Evolutionary conservation across 2,797 vertebrate genomes (phyloP).

Genomic region (Stomatorhinus walkeri): DNA sequence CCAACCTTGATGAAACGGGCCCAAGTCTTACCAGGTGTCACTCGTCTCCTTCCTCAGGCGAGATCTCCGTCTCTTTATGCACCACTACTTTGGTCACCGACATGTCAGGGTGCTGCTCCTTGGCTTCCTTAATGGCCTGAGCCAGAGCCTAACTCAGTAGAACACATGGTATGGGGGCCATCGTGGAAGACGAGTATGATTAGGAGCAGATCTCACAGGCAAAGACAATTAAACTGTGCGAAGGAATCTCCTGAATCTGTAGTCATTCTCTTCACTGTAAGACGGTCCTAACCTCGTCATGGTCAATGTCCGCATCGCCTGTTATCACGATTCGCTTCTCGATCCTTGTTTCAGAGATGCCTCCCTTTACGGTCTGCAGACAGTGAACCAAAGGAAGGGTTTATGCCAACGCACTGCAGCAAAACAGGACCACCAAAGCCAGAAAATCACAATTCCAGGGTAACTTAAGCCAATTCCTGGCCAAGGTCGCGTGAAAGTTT

Average conservation of each 20-base stretch:
- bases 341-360: slow-evolving; percentile 89
- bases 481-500: background rate
- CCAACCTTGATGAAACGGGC: background rate
- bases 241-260: background rate
- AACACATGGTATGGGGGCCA: slow-evolving; percentile 46
- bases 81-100: slow-evolving; percentile 99
- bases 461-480: background rate
- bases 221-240: background rate
- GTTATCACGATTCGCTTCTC: slow-evolving; percentile 97
- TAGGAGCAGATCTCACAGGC: background rate
- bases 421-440: background rate
- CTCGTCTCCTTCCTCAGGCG: slow-evolving; percentile 90
- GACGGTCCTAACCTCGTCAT: slow-evolving; percentile 75
- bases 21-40: slow-evolving; percentile 69
- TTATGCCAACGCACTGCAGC: background rate
- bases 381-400: slow-evolving; percentile 4
- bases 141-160: slow-evolving; percentile 92
- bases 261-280: background rate
- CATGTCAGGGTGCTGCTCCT: slow-evolving; percentile 99
- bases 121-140: slow-evolving; percentile 99
- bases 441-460: background rate
- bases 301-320: slow-evolving; percentile 88
- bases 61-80: slow-evolving; percentile 99
- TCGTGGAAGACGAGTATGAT: background rate
- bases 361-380: slow-evolving; percentile 81